Evolutionary conservation across 1,140 invertebrate species (phyloP), one percentile per base, ranked within the genome.

Genomic region (Hestina assimilis): DNA sequence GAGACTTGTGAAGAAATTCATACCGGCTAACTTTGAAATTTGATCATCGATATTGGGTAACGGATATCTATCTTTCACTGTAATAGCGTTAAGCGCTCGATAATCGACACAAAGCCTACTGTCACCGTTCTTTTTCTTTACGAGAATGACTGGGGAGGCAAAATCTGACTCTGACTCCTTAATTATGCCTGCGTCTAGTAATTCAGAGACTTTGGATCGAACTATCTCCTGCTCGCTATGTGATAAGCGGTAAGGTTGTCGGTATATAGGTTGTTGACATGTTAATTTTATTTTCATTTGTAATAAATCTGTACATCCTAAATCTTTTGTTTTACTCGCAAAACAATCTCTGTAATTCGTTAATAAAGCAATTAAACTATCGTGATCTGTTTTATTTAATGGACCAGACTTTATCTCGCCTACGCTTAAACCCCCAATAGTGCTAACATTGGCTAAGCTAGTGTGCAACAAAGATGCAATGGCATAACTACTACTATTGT

Each of bases 1-100:
- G 1, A 91, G 14, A n/a, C 45, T 62, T 3, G 61, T 67, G 57
- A 69, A 74, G 45, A 35, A 69, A 42, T 8, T 28, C 57, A 62
- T 74, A 3, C 59, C 63, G 3, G 53, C 15, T 5, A 76, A 47
- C n/a, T 56, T 19, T 55, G 83, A 75, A 2, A 92, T 53, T 11
- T 59, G 51, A 33, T 60, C 58, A 9, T 60, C 58, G 9, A 60
- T 54, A 35, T 61, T 33, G 0, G 58, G 51, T 14, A 61, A 21
- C 7, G 58, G 51, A 35, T 28, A 58, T 11, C 45, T 19, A 46
- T 59, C 57, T 20, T 60, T 54, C n/a, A 60, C 7, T 12, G 59
- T 56, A 8, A 7, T 12, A 20, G 52, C 33, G 21, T 62, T 62
- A 12, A 57, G 20, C 3, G 47, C 47, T 7, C 59, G 17, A 35